Evolutionary conservation across 2,888 invertebrate genomes (phyloP), one percentile per base, ranked within the genome.

Genomic region (Calameuta idolon): DNA sequence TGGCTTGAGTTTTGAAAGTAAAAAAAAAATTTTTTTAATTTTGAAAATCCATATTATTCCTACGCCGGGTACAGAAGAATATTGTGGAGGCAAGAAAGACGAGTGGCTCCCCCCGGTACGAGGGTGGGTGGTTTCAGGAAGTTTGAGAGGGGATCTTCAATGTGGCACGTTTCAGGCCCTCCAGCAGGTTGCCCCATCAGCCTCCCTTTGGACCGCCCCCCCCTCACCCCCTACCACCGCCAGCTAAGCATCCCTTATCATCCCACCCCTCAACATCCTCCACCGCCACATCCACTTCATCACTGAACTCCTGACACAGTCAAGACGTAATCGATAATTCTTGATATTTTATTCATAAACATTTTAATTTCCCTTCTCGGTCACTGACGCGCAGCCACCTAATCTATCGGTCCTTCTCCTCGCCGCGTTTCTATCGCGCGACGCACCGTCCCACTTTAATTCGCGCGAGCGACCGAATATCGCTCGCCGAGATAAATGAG

Each of bases 291-390:
- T 79, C 79, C 81, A 82, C 84, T 82, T 84, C 81, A 84, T 79
- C 83, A 79, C 80, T 83, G 82, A 84, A 83, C 86, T 81, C 81
- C 79, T 86, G 86, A 84, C 86, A 87, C 83, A 80, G 81, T 84
- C 82, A 81, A 84, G 82, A 83, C 82, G 78, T 79, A 82, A 86
- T 87, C 86, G 85, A 87, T 87, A 85, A 81, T 84, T 76, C 85
- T 83, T 77, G 81, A 87, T 83, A 80, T 81, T 81, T 82, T 84
- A 83, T 81, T 84, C 83, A 81, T 83, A 86, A 85, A 86, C 84
- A 85, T 84, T 85, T 85, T 82, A 83, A 85, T 84, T 84, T 82
- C 77, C 76, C 74, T 71, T 69, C 12, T 31, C 74, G 69, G 12
- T 71, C 12, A 15, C 1, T 31, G 23, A 30, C 55, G 15, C 1